These are phyloP conservation scores for Microcebus griseorufus DNA, from an alignment of 2,113 vertebrate genomes.

Conservation along the genomic window DNA sequence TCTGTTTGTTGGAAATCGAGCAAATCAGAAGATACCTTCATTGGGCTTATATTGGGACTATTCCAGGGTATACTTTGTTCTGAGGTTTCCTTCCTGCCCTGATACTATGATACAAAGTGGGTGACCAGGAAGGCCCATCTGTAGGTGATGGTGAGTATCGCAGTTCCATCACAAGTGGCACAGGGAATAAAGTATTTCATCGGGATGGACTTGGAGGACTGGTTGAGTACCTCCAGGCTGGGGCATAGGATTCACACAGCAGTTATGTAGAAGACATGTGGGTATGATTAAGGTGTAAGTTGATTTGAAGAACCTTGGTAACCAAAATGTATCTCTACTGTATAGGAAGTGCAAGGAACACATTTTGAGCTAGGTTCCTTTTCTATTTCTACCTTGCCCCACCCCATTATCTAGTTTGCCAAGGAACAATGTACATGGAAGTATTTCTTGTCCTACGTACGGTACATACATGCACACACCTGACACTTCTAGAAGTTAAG, in stretches of 20 bases:
- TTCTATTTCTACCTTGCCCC: not conserved
- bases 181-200: not conserved
- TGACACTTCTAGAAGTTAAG: not conserved
- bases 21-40: not conserved
- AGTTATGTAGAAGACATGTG: not conserved
- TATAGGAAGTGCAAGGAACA: not conserved
- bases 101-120: not conserved
- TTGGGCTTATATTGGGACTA: not conserved
- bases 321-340: not conserved
- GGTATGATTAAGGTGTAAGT: not conserved
- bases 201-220: not conserved
- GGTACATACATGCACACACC: not conserved
- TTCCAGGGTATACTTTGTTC: not conserved
- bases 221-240: not conserved
- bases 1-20: not conserved
- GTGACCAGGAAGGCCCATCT: not conserved
- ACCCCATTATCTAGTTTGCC: not conserved
- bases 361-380: not conserved
- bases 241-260: not conserved
- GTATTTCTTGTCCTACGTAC: not conserved
- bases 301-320: not conserved
- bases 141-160: not conserved
- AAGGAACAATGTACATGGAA: not conserved
- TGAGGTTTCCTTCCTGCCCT: not conserved
- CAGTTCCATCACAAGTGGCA: not conserved